Evolutionary conservation across 2,113 vertebrate genomes (phyloP), one percentile per base, ranked within the genome.

Genomic region (Podarcis cretensis): DNA sequence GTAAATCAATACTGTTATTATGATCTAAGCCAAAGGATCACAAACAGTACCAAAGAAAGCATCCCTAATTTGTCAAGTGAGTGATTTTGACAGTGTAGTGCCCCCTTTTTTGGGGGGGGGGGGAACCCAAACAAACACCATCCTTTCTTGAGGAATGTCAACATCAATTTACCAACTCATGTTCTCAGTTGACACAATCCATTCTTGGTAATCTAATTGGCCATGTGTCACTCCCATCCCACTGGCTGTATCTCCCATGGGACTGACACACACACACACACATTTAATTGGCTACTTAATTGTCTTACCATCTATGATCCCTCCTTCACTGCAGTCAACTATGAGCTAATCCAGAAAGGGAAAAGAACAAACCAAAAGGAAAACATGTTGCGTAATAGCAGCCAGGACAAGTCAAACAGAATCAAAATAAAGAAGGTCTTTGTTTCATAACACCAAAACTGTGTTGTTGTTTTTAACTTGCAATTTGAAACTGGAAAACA

Each of bases 391-490:
- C 43, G 71, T 37, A 81, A 23, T n/a, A 78, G 48, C 27, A 73
- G 14, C 30, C 59, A 69, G 6, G 27, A 54, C 54, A 85, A 16
- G 21, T 27, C 40, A 4, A 43, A 12, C 59, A 65, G 30, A 43
- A 3, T 6, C 13, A 7, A 32, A 81, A 73, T 0, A 37, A 59
- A 16, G 43, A 59, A 54, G 48, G 48, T 54, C 48, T 54, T 54
- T 54, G 48, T 89, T 92, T 81, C 27, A 30, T 79, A 37, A 27
- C 84, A 18, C 25, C 54, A 82, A n/a, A 25, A 86, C 54, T 30
- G 68, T 0, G 25, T 30, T 71, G 25, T 30, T 32, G 4, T 84
- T n/a, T 59, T 68, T 78, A 65, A 23, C 5, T n/a, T 32, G 20
- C 23, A 63, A 81, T 63, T 40, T 40, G 25, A 83, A 59, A 76